A percentile compares a stretch with the other conserved stretches of the same genome.
These are phyloP conservation scores for Tinamus guttatus DNA, from an alignment of 2,113 vertebrate genomes.

Conservation along the genomic window DNA sequence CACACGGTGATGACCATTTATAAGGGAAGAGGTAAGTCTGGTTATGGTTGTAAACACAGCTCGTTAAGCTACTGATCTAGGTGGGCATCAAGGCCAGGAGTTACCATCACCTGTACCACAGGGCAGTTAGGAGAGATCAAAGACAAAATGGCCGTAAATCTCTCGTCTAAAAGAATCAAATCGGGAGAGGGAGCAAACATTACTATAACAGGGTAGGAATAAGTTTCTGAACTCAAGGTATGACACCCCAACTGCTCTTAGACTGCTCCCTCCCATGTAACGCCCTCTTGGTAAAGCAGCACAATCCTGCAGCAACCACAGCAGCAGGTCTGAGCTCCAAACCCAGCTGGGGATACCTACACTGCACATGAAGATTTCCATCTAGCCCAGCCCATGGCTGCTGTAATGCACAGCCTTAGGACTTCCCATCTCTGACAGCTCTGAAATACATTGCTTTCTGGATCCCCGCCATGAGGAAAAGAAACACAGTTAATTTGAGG, in stretches of 20 bases:
- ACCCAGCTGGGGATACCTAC: not conserved
- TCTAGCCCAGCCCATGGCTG: not conserved
- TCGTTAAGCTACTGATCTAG: not conserved
- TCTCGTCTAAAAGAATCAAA: not conserved
- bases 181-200: not conserved
- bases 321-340: not conserved
- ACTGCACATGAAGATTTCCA: not conserved
- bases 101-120: not conserved
- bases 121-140: not conserved
- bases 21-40: not conserved
- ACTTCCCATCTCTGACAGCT: not conserved
- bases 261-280: constrained; percentile 4
- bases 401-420: not conserved
- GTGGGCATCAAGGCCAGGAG: not conserved
- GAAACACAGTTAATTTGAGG: not conserved
- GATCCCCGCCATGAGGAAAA: not conserved
- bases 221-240: constrained; percentile 29
- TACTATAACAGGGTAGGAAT: not conserved
- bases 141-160: not conserved
- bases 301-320: not conserved
- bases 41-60: not conserved
- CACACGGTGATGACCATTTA: not conserved
- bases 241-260: not conserved
- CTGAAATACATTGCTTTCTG: not conserved
- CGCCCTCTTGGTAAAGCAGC: not conserved